Percentiles rank a stretch among this genome's conserved stretches.
Evolutionary conservation across 2,113 vertebrate genomes (phyloP).

Genomic region (Chrysochloris asiatica): DNA sequence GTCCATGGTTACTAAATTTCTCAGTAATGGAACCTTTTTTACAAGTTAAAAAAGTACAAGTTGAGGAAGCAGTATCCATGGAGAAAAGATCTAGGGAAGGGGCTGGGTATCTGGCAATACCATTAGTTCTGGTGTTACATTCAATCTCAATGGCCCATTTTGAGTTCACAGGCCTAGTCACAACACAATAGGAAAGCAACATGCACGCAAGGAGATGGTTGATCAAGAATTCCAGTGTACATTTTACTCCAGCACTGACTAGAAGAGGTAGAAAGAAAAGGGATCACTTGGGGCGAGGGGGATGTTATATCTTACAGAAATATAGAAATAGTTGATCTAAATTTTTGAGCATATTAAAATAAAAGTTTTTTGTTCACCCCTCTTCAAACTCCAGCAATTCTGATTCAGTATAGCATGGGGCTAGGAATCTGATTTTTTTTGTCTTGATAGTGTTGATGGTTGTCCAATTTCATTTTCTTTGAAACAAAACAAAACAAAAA

Average conservation of each 20-base stretch:
- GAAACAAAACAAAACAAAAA: no score
- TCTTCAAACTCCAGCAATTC: neutral
- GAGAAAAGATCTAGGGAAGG: neutral
- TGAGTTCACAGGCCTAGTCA: neutral
- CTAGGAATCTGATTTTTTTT: neutral
- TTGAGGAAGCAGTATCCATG: neutral
- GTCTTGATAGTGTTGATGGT: neutral
- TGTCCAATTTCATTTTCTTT: neutral
- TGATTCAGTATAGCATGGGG: neutral
- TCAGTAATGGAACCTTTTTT: conserved; percentile 65
- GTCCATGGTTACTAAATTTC: conserved; percentile 72
- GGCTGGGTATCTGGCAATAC: neutral
- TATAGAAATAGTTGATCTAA: neutral
- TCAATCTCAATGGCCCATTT: neutral
- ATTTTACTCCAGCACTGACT: neutral
- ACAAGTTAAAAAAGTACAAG: conserved; percentile 58
- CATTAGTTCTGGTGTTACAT: neutral
- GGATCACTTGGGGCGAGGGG: neutral
- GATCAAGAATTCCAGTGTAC: neutral
- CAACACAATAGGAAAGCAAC: neutral
- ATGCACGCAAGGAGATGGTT: neutral
- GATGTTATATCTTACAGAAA: neutral
- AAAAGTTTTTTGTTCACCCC: neutral
- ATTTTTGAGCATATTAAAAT: conserved; percentile 4
- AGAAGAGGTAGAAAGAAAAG: neutral